Evolutionary conservation across 2,888 invertebrate genomes (phyloP).

Genomic region (Watsonalla binaria): DNA sequence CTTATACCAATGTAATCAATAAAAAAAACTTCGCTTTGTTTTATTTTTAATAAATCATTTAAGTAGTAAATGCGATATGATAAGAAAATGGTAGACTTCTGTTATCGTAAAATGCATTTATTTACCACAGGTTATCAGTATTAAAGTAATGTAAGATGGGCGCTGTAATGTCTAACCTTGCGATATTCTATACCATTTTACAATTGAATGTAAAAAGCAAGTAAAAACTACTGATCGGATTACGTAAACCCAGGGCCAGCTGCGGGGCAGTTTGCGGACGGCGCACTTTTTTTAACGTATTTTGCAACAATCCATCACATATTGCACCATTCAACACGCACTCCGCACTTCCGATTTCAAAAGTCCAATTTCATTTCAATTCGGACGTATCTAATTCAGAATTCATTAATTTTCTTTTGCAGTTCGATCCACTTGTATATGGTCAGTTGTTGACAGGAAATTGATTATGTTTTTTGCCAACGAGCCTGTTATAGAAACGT

Average conservation of each 20-base stretch:
- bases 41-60: too few species aligned
- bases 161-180: neutral
- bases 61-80: too few species aligned
- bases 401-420: slow-evolving; percentile 70
- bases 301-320: slow-evolving; percentile 64
- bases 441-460: slow-evolving; percentile 78
- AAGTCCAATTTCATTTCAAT: slow-evolving; percentile 70
- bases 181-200: slow-evolving; percentile 18
- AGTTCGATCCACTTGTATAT: slow-evolving; percentile 61
- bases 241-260: slow-evolving; percentile 62
- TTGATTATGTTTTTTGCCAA: slow-evolving; percentile 53
- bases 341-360: slow-evolving; percentile 69
- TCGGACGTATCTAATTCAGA: slow-evolving; percentile 73
- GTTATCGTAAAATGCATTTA: too few species aligned
- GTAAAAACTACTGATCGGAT: slow-evolving; percentile 70
- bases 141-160: neutral
- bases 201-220: slow-evolving; percentile 24
- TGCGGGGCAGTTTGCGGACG: slow-evolving; percentile 64
- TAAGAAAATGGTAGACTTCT: too few species aligned
- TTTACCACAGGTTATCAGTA: too few species aligned
- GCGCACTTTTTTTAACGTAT: slow-evolving; percentile 48
- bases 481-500: slow-evolving; percentile 23
- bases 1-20: too few species aligned
- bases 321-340: slow-evolving; percentile 62
- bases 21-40: too few species aligned